Conservation (phyloP, 2,113 vertebrate species). For the Oncorhynchus tshawytscha region DNA sequence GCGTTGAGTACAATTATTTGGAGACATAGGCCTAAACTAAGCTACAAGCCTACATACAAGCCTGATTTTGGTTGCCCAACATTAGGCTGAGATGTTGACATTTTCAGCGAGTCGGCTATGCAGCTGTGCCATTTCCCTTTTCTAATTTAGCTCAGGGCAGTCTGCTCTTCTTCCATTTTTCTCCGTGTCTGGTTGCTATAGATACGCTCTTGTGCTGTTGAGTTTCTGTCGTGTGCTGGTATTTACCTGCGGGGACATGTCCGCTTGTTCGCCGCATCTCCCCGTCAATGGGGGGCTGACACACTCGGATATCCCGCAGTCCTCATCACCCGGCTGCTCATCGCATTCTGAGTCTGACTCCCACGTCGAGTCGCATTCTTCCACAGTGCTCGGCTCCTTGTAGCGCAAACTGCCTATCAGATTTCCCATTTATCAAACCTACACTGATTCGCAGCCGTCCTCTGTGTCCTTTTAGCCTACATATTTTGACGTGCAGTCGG, state of each 20-base stretch:
- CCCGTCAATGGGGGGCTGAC: conserved; percentile 54
- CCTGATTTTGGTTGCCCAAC: too few species aligned
- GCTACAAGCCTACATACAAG: too few species aligned
- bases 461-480: conserved; percentile 17
- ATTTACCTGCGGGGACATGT: conserved; percentile 61
- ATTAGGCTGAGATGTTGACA: too few species aligned
- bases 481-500: conserved; percentile 23
- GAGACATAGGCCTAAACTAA: too few species aligned
- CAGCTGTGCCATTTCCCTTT: too few species aligned
- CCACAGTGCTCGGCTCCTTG: conserved; percentile 79
- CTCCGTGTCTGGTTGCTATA: neutral
- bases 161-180: neutral
- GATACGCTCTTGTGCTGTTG: neutral
- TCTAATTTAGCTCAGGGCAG: too few species aligned
- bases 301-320: conserved; percentile 62
- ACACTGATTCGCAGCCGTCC: neutral
- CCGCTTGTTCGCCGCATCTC: conserved; percentile 47
- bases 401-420: conserved; percentile 74
- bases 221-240: neutral
- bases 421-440: conserved; percentile 75
- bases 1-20: too few species aligned
- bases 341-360: conserved; percentile 78
- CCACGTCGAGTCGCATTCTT: conserved; percentile 84
- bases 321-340: conserved; percentile 61
- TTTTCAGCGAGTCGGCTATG: too few species aligned